A percentile compares a stretch with the other conserved stretches of the same genome.
These are phyloP conservation scores for Trichogramma dendrolimi DNA, from an alignment of 2,888 invertebrate species.

Conservation along the genomic window DNA sequence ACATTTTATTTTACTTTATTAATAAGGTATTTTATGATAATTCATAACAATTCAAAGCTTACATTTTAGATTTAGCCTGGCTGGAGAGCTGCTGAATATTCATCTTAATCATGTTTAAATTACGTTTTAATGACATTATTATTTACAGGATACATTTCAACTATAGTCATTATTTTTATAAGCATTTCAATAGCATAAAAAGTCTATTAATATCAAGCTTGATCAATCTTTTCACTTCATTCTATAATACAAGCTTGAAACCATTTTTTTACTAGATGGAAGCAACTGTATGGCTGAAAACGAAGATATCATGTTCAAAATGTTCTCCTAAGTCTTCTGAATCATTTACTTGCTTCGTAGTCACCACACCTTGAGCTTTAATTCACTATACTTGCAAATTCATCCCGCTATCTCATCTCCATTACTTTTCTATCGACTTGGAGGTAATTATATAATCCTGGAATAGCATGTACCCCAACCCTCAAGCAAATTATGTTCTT, in stretches of 20 bases:
- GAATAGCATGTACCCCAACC: neutral
- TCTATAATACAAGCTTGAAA: slow-evolving; percentile 20
- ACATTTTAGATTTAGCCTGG: slow-evolving; percentile 7
- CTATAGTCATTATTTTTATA: slow-evolving; percentile 15
- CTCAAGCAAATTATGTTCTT: neutral
- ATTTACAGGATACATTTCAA: slow-evolving; percentile 13
- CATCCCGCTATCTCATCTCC: slow-evolving; percentile 46
- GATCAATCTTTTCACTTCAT: neutral
- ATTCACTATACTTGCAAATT: slow-evolving; percentile 40
- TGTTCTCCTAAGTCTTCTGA: slow-evolving; percentile 43
- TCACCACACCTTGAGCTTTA: slow-evolving; percentile 48
- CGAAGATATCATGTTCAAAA: slow-evolving; percentile 46
- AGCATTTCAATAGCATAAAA: neutral
- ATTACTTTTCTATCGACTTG: slow-evolving; percentile 45
- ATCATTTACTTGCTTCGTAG: slow-evolving; percentile 47
- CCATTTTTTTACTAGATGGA: slow-evolving; percentile 48
- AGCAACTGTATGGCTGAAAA: slow-evolving; percentile 51
- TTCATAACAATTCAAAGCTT: neutral
- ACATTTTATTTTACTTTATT: slow-evolving; percentile 4
- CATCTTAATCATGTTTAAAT: neutral
- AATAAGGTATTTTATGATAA: slow-evolving; percentile 1
- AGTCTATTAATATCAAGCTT: slow-evolving; percentile 8
- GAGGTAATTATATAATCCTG: slow-evolving; percentile 48
- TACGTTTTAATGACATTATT: slow-evolving; percentile 9
- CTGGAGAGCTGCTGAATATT: neutral